Evolutionary conservation across 1,140 invertebrate species (phyloP), one percentile per base, ranked within the genome.

Genomic region (Megalonaias nervosa): DNA sequence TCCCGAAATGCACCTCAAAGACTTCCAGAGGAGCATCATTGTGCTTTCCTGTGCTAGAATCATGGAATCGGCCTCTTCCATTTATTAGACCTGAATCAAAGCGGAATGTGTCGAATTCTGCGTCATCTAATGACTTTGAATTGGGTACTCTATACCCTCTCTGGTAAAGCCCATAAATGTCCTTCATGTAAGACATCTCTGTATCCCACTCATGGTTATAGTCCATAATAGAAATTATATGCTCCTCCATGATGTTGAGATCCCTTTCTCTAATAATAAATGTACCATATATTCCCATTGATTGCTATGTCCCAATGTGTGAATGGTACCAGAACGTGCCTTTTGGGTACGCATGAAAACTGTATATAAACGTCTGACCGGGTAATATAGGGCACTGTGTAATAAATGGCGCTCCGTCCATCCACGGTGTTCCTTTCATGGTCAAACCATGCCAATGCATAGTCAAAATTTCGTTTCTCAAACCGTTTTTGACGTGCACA

Each of bases 381-480:
- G 96, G 94, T 75, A 93, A 91, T 83, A 98, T 97, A 5, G 96
- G 96, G 90, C 96, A 98, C 89, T 98, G 97, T 0, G 96, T 97
- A 12, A 98, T 93, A 79, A 94, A 95, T 11, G 96, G 96, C 31
- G 97, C 96, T 58, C 97, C 97, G 87, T 98, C 97, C 90, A 96
- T 97, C 89, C 95, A 64, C 0, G 71, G 60, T 12, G 71, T 72
- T 2, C 71, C 71, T 13, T 23, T 58, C 60, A 48, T 26, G 9
- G 19, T 16, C 17, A 72, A 31, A 16, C 71, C 71, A 23, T 72
- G 71, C 71, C 71, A 72, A 21, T 72, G 71, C 56, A 72, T 72
- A 2, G 94, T 94, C 17, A 56, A 26, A 16, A 21, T 61, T 12
- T 72, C 71, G 16, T 57, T 61, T 6, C 19, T 23, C 31, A 72